Conservation (phyloP, 2,888 invertebrate species). For the Drosophila leonis region DNA sequence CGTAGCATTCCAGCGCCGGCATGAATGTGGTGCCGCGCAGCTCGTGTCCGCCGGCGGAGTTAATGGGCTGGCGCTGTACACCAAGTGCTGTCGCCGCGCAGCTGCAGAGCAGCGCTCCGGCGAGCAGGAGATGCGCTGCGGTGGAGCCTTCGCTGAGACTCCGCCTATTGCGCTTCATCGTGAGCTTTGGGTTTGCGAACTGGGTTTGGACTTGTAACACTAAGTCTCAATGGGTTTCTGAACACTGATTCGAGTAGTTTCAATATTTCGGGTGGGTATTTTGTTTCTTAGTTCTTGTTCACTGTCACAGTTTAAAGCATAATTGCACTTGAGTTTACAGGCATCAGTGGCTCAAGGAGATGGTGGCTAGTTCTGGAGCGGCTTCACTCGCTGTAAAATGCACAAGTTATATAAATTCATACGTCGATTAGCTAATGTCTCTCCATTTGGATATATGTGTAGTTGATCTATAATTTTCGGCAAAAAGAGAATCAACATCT, state of each 20-base stretch:
- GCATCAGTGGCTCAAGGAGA: constrained; percentile 27
- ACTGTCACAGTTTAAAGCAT: constrained; percentile 62
- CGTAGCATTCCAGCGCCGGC: constrained; percentile 86
- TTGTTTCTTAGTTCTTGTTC: constrained; percentile 15
- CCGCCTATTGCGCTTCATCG: constrained; percentile 83
- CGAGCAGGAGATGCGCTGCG: constrained; percentile 62
- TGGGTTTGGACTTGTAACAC: constrained; percentile 18
- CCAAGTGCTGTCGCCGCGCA: constrained; percentile 42
- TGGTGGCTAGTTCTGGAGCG: constrained; percentile 58
- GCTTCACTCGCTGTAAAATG: constrained; percentile 66
- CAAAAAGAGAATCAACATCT: constrained; percentile 51
- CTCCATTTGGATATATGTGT: background rate
- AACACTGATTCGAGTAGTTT: constrained; percentile 32
- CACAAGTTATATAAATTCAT: constrained; percentile 8
- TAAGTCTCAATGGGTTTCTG: constrained; percentile 10
- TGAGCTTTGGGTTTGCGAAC: constrained; percentile 25
- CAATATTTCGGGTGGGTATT: constrained; percentile 26
- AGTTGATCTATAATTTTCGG: constrained; percentile 16
- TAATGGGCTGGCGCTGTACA: constrained; percentile 65
- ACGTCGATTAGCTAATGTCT: constrained; percentile 39
- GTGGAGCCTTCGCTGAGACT: constrained; percentile 71
- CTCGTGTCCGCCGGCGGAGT: constrained; percentile 72
- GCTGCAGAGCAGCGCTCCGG: constrained; percentile 59
- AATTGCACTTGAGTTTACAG: constrained; percentile 45
- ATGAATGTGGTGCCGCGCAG: constrained; percentile 81